Conservation (phyloP, 37 sponge, comb jelly and placozoan genomes). For the Cliona cf. orientalis region DNA sequence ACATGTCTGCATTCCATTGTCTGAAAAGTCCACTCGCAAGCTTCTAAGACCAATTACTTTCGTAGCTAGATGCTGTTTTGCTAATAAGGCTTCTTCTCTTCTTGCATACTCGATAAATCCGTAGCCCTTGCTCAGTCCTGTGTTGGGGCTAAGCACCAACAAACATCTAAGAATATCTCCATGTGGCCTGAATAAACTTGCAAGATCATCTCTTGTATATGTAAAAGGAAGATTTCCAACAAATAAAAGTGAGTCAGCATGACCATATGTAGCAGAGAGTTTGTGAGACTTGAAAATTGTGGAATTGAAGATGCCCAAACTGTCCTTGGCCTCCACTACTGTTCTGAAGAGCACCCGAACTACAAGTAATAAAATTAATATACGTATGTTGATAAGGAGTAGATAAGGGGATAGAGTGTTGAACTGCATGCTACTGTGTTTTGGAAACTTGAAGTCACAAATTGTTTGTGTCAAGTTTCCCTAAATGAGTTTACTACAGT, state of each 20-base stretch:
- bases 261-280: slow-evolving; percentile 36
- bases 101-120: slow-evolving; percentile 71
- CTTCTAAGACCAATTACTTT: slow-evolving; percentile 56
- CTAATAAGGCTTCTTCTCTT: slow-evolving; percentile 59
- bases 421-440: no score
- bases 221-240: slow-evolving; percentile 70
- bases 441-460: no score
- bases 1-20: slow-evolving; percentile 58
- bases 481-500: no score
- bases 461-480: no score
- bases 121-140: slow-evolving; percentile 69
- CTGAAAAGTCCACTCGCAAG: slow-evolving; percentile 78
- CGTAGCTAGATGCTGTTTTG: slow-evolving; percentile 68
- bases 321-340: slow-evolving; percentile 9
- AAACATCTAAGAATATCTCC: slow-evolving; percentile 70
- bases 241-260: slow-evolving; percentile 76
- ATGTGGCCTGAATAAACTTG: slow-evolving; percentile 30
- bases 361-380: neutral
- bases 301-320: slow-evolving; percentile 22
- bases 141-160: slow-evolving; percentile 44
- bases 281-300: neutral
- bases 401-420: neutral
- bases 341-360: slow-evolving; percentile 33
- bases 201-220: slow-evolving; percentile 40
- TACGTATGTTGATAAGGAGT: neutral